Base-by-base conservation (phyloP, 1,140 invertebrate genomes). In the Lepidostoma basale region DNA sequence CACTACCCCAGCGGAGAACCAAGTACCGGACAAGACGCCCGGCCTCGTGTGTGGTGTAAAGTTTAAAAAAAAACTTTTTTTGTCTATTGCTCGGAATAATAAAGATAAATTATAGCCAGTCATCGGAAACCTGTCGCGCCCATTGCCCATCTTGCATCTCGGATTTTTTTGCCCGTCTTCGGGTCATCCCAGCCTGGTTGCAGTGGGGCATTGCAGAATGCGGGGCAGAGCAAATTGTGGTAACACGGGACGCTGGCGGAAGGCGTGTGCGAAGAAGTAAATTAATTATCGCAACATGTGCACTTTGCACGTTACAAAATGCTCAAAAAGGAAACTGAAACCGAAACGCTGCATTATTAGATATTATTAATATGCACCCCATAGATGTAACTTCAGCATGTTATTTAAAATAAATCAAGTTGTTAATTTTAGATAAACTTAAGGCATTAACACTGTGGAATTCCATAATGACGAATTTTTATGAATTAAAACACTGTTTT, bases 101-200 rank as follows among this genome's bases (percentile, higher is more conserved):
- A 56, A 56, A 56, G 52, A 56, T 56, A 56, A 56, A 56, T 56
- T 36, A 56, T 56, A 30, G 23, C 30, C 30, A 56, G 52, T 56
- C 52, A 56, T 33, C 14, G 52, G 52, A 56, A 56, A 56, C 52
- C 52, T 56, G 52, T 56, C 52, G 52, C 23, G 2, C 52, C 52
- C 52, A 56, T 56, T 30, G 28, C 36, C 28, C 52, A 56, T 47
- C 44, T 47, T 47, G 44, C n/a, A n/a, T 22, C 52, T 16, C 28
- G 14, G 16, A 5, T 3, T 56, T 56, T 56, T 56, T 56, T 56
- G 52, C 52, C 28, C 52, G 9, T 2, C 20, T 6, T 8, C 20
- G 8, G 52, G 52, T 56, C 52, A 56, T 36, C 36, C 18, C 52
- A 33, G 33, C 28, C 18, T 10, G 28, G 22, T 20, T 54, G 23